These are phyloP conservation scores for Cryptocheilus praepositus DNA, from an alignment of 2,888 invertebrate species.

Conservation along the genomic window DNA sequence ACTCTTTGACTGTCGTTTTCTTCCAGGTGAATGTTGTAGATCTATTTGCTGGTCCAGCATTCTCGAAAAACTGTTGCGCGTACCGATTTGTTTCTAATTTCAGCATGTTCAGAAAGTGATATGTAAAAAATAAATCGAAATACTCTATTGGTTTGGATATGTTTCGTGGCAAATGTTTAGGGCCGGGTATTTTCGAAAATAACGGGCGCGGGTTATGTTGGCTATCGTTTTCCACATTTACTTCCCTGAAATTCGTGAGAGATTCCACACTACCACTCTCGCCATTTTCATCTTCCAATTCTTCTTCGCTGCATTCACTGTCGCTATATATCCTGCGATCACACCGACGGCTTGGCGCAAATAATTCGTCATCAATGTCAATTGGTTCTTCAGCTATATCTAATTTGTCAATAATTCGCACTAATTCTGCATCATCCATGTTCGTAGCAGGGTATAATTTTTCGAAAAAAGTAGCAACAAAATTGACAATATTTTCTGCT, in stretches of 20 bases:
- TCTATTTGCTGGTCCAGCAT: slow-evolving; percentile 16
- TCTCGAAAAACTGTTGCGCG: slow-evolving; percentile 23
- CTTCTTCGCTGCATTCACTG: slow-evolving; percentile 20
- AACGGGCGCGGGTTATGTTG: slow-evolving; percentile 31
- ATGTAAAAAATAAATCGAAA: slow-evolving; percentile 34
- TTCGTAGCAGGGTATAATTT: slow-evolving; percentile 11
- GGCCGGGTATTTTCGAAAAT: slow-evolving; percentile 29
- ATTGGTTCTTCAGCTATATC: slow-evolving; percentile 8
- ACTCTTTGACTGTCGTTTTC: slow-evolving; percentile 25
- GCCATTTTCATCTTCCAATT: slow-evolving; percentile 5
- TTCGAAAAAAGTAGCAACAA: slow-evolving; percentile 8
- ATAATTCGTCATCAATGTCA: slow-evolving; percentile 22
- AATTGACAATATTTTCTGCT: slow-evolving; percentile 8
- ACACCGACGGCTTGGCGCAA: slow-evolving; percentile 27
- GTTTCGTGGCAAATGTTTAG: slow-evolving; percentile 34
- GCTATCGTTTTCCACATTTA: slow-evolving; percentile 22
- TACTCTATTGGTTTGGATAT: slow-evolving; percentile 28
- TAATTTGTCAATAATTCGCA: slow-evolving; percentile 1
- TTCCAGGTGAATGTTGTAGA: slow-evolving; percentile 22
- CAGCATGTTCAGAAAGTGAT: slow-evolving; percentile 23
- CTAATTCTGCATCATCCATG: slow-evolving; percentile 9
- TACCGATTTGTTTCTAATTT: slow-evolving; percentile 31
- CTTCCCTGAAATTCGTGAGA: slow-evolving; percentile 26
- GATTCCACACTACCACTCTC: slow-evolving; percentile 24
- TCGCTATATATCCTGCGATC: slow-evolving; percentile 17